Evolutionary conservation across 2,888 invertebrate species (phyloP), one percentile per base, ranked within the genome.

Genomic region (Lasioglossum oenotherae): DNA sequence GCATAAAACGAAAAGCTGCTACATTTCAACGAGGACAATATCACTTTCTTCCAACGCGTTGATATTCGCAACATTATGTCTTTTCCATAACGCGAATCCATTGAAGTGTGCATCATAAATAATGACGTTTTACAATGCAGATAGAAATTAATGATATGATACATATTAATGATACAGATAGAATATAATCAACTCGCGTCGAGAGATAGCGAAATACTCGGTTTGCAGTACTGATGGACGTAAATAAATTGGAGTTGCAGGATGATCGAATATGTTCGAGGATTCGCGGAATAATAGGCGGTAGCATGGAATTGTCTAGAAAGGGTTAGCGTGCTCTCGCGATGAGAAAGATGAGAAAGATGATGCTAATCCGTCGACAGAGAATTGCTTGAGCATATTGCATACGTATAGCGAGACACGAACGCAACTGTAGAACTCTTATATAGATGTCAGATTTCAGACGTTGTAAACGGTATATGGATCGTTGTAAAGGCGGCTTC

Each of bases 361-460:
- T n/a, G 53, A 19, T 8, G 16, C 5, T 31, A 5, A 38, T 1
- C 10, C 16, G 35, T 6, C 35, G 44, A 53, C n/a, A 44, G 76
- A 35, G 73, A 27, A 41, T 10, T 49, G 53, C 31, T 4, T 31
- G 44, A 44, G n/a, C 41, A 35, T 46, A 46, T 46, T 46, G 31
- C 64, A 16, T 16, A 64, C 64, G 67, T 67, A 19, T 72, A 31
- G 41, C 73, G 74, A 73, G 60, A 38, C 81, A 85, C 81, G 75
- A 85, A 87, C 78, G 74, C 78, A 85, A 76, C 74, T 75, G 85
- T 80, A 83, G 85, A 86, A 82, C 86, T 87, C 85, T 92, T 92
- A 93, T 94, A 94, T 93, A 94, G 94, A 94, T 93, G 94, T 94
- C 93, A 93, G 94, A 94, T 93, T 93, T 93, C 92, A 91, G 91